Conservation (phyloP, 1,140 invertebrate species). For the Orchesella cincta region DNA sequence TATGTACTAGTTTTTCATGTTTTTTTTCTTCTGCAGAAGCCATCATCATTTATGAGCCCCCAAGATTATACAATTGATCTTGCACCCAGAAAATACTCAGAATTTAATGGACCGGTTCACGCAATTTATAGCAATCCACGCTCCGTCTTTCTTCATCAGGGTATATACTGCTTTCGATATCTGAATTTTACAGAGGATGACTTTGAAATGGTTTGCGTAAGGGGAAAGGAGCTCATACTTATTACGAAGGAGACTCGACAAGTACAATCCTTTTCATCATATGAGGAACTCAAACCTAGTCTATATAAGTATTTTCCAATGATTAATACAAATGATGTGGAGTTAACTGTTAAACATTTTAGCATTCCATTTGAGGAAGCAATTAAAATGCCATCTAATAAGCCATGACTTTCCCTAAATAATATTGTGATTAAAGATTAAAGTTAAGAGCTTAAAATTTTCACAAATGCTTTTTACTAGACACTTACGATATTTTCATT, state of each 20-base stretch:
- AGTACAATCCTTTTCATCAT: conserved; percentile 23
- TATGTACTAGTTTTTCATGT: too few species aligned
- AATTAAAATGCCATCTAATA: too few species aligned
- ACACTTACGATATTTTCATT: too few species aligned
- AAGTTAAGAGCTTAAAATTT: too few species aligned
- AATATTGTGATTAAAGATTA: too few species aligned
- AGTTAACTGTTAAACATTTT: conserved; percentile 27
- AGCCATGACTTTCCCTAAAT: too few species aligned
- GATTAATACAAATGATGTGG: conserved; percentile 30
- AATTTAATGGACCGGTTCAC: not conserved
- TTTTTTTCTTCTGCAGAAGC: too few species aligned
- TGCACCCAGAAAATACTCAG: not conserved
- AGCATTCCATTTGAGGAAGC: conserved; percentile 27
- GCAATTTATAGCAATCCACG: conserved; percentile 20
- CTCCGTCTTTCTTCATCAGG: conserved; percentile 24
- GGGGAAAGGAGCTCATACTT: conserved; percentile 37
- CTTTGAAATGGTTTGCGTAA: conserved; percentile 38
- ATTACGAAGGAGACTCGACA: conserved; percentile 37
- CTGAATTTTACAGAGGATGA: conserved; percentile 36
- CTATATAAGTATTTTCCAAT: conserved; percentile 42
- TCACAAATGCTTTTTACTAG: too few species aligned
- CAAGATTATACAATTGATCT: conserved; percentile 38
- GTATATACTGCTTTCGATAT: conserved; percentile 41
- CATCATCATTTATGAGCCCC: conserved; percentile 29
- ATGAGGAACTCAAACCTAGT: conserved; percentile 22